Evolutionary conservation across 2,888 invertebrate genomes (phyloP).

Genomic region (Sminthurinus aureus): DNA sequence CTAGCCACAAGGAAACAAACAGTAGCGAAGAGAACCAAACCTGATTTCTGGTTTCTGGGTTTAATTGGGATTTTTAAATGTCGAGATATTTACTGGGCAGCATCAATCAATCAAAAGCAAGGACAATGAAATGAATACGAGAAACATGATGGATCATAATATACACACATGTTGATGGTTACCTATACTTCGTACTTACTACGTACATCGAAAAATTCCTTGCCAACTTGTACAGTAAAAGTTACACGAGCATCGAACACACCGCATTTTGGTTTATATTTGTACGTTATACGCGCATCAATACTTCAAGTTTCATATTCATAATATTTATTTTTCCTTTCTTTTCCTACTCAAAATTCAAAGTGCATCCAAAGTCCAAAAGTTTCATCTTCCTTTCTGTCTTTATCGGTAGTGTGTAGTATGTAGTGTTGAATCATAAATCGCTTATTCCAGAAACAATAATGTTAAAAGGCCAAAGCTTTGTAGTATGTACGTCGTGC

Average conservation of each 20-base stretch:
- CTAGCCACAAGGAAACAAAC: slow-evolving; percentile 25
- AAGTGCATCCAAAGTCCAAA: not conserved
- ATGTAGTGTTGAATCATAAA: no score
- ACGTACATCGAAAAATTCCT: not conserved
- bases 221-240: not conserved
- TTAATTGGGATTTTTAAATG: slow-evolving; percentile 38
- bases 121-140: slow-evolving; percentile 34
- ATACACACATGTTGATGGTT: no score
- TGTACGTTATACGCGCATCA: not conserved
- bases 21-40: slow-evolving; percentile 27
- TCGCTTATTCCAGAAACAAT: no score
- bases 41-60: slow-evolving; percentile 36
- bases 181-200: no score
- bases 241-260: not conserved
- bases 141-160: not conserved
- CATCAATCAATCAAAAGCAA: slow-evolving; percentile 39
- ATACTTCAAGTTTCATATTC: not conserved
- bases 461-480: no score
- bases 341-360: not conserved
- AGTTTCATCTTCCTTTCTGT: not conserved
- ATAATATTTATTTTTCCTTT: not conserved
- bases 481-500: no score
- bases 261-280: no score
- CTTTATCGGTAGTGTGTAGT: no score
- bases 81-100: slow-evolving; percentile 31